Evolutionary conservation across 1,140 invertebrate genomes (phyloP), one percentile per base, ranked within the genome.

Genomic region (Plectrocnemia conspersa): DNA sequence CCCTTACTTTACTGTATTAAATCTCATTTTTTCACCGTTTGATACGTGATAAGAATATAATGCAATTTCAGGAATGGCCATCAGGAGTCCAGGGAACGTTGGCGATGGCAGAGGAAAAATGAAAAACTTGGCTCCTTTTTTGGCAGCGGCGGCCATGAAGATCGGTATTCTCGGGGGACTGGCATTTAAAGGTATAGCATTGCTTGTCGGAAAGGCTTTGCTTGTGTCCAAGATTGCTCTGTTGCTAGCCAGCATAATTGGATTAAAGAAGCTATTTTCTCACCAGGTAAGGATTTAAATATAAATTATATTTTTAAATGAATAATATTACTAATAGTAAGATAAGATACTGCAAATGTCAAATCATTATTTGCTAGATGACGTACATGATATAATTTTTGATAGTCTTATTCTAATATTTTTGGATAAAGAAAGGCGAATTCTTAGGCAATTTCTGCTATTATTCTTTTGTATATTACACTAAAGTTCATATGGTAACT

Each of bases 161-260:
- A 79, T 88, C 18, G 88, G 85, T 64, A 76, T 91, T 38, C 79
- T 90, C 6, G 88, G 85, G 23, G 85, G 85, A 27, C 63, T 91
- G 10, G 82, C 86, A 1, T 85, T 90, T 66, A 90, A 90, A 63
- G 88, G 83, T 6, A 71, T 91, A 1, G 84, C 85, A n/a, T 70
- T 91, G 2, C 77, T 91, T 22, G 87, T 89, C 2, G 87, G 87
- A 60, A 90, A 91, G 71, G 88, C 88, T 21, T 75, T 91, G 0
- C 78, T 90, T 1, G 80, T 91, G 5, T 87, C 85, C 42, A 91
- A 91, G 76, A 82, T 90, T 32, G 88, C 88, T 1, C 76, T 91
- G 3, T 75, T 90, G 0, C 65, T 90, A 9, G 85, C 87, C 1
- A 82, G 82, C 21, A 84, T 90, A 49, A 87, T 91, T 49, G 88